Conservation (phyloP, 2,888 invertebrate species). For the Yponomeuta plumbellus region DNA sequence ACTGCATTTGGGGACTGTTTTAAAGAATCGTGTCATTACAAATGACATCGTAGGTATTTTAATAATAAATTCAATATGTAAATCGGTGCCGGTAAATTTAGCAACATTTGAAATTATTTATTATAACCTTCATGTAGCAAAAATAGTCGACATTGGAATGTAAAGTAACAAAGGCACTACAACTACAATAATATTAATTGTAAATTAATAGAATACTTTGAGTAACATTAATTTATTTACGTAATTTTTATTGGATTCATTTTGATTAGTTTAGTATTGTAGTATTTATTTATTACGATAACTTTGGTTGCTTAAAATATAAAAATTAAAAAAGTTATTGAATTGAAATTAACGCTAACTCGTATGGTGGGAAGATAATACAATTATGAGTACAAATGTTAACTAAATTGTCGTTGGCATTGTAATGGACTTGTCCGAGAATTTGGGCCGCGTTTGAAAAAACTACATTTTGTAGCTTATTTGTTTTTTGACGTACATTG, state of each 20-base stretch:
- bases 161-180: background rate
- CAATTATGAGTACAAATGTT: background rate
- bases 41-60: no score
- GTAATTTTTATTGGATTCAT: background rate
- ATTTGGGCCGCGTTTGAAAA: no score
- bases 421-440: background rate
- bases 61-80: no score
- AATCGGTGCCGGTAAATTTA: no score
- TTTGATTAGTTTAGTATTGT: background rate
- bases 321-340: background rate
- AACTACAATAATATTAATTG: background rate
- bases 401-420: background rate
- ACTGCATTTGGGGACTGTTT: no score
- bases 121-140: background rate
- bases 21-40: no score
- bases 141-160: background rate
- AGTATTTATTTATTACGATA: background rate
- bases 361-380: slow-evolving; percentile 13
- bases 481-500: no score
- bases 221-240: background rate
- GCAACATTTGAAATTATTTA: no score
- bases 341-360: slow-evolving; percentile 6
- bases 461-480: background rate
- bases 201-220: background rate
- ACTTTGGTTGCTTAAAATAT: slow-evolving; percentile 11